Evolutionary conservation across 2,113 vertebrate species (phyloP), one percentile per base, ranked within the genome.

Genomic region (Uria aalge): DNA sequence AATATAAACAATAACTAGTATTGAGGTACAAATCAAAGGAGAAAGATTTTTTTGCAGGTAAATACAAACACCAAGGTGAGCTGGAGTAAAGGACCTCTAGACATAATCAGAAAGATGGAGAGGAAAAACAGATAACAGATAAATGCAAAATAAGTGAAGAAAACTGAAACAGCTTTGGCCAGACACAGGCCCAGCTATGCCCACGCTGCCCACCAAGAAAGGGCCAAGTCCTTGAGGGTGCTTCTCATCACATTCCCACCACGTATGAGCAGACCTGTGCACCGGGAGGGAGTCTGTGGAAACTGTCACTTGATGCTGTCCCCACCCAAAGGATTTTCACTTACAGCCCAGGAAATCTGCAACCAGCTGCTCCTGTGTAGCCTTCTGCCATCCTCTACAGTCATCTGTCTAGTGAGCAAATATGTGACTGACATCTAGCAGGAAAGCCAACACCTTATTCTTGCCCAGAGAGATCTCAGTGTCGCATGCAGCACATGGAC

Each of bases 401-500:
- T n/a, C 20, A 71, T 6, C 55, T n/a, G 7, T 47, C 36, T 3
- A n/a, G 17, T 17, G 15, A 71, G 38, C 21, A 48, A 48, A 56
- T 0, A 0, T 23, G 13, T 62, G 30, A 74, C 40, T 43, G 21
- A 75, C 62, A 21, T 30, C 56, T 69, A 57, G 45, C 17, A 73
- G 48, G 29, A n/a, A 82, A 72, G 11, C n/a, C 77, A 85, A 13
- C 0, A 3, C 17, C 56, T 71, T n/a, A 56, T 47, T n/a, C 71
- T 45, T 66, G 5, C 50, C 41, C 71, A 57, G 56, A 40, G 12
- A 64, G 24, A 50, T 36, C 15, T 47, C 5, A 1, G 47, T 26
- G 22, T 18, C 2, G 0, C 1, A 2, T 14, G 11, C 53, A 30
- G 6, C 7, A 4, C 24, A 55, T 1, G 6, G 36, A 38, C 48